Percentiles rank a stretch among this genome's conserved stretches.
Conservation (phyloP, 2,113 vertebrate genomes). For the Dromiciops gliroides region DNA sequence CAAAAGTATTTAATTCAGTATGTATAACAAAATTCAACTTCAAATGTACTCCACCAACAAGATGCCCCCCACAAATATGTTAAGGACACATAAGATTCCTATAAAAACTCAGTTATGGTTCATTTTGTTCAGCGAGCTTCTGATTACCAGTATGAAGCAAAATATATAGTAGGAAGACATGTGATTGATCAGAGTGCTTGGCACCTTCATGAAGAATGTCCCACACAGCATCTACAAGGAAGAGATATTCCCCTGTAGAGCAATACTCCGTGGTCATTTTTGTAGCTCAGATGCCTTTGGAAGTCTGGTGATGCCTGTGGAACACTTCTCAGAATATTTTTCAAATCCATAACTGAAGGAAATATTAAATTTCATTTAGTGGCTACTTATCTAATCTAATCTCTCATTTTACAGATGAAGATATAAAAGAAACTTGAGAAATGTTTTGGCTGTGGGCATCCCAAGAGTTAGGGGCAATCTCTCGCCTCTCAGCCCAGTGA, state of each 20-base stretch:
- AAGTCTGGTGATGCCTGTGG: neutral
- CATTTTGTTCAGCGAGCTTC: neutral
- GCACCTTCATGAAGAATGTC: neutral
- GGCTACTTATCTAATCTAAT: neutral
- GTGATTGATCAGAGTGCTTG: neutral
- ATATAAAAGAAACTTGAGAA: neutral
- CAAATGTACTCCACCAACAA: neutral
- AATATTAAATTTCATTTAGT: neutral
- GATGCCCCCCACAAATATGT: neutral
- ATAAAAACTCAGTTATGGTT: neutral
- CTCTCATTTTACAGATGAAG: neutral
- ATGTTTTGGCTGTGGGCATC: neutral
- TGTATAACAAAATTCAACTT: neutral
- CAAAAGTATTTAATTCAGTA: neutral
- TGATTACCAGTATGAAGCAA: neutral
- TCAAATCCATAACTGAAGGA: neutral
- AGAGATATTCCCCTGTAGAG: neutral
- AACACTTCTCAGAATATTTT: neutral
- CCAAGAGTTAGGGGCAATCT: neutral
- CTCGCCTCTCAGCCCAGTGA: neutral
- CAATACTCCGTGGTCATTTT: neutral
- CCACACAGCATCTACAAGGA: neutral
- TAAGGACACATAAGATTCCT: neutral
- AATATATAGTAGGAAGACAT: neutral
- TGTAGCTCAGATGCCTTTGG: neutral